Evolutionary conservation across 1,140 invertebrate genomes (phyloP), one percentile per base, ranked within the genome.

Genomic region (Homalodisca vitripennis): DNA sequence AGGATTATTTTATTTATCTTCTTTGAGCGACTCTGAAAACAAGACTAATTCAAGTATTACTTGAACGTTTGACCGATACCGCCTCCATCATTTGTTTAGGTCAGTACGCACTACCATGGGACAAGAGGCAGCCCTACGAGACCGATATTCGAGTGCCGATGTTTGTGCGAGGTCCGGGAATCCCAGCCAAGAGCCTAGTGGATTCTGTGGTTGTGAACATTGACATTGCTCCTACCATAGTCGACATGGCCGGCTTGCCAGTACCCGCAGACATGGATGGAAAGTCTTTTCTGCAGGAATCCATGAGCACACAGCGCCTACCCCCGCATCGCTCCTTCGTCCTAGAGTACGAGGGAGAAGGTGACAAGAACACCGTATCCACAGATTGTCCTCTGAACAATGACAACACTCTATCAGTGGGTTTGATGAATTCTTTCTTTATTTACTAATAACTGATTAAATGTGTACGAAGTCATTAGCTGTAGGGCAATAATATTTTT

Each of bases 91-190:
- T n/a, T n/a, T n/a, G n/a, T 41, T 41, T 10, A 0, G 92, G 92
- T 53, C 93, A 95, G 81, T 94, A 94, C 79, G 87, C 89, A 26
- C 84, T 94, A 80, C 89, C 93, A 0, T 88, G 87, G 75, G 94
- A 96, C 78, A 97, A 97, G 77, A 82, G 94, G 24, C 92, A 94
- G 73, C 89, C 91, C 0, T 97, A 97, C 77, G 92, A 97, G 76
- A 89, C 92, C 2, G 94, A 97, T 76, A 91, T 94, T 32, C 84
- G 85, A 74, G 87, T 96, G 0, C 94, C 94, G 3, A 79, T 97
- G 14, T 74, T 95, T 29, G 86, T 96, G 2, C 80, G 87, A 69
- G 93, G 94, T 24, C 93, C 93, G 1, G 82, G 82, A 0, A 82
- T 94, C 26, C 72, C 74, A 29, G 74, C 78, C 64, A 84, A 83